Percentiles rank a stretch among this genome's conserved stretches.
These are phyloP conservation scores for Albula goreensis DNA, from an alignment of 2,113 vertebrate species.

Conservation along the genomic window DNA sequence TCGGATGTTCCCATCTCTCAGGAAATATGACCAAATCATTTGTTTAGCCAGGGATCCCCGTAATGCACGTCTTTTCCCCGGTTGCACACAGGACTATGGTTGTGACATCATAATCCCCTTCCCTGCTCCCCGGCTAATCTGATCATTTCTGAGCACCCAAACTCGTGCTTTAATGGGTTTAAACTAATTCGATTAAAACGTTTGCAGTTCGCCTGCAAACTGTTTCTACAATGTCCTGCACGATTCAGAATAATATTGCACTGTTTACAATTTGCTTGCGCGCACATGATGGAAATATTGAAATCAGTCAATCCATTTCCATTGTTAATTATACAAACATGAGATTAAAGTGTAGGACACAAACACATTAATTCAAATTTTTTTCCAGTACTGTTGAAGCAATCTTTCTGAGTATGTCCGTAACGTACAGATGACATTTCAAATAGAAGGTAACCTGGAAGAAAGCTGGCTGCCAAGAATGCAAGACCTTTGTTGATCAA, in stretches of 20 bases:
- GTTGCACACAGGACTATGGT: neutral
- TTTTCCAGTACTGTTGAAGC: too few species aligned
- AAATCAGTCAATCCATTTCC: neutral
- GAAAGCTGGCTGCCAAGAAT: too few species aligned
- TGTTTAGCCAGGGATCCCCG: neutral
- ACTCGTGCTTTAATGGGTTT: neutral
- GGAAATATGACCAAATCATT: neutral
- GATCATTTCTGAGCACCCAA: neutral
- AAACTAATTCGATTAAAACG: neutral
- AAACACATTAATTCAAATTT: too few species aligned
- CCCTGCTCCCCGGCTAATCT: neutral
- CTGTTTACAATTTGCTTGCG: neutral
- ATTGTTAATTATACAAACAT: too few species aligned
- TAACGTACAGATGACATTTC: too few species aligned
- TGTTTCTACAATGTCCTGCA: neutral
- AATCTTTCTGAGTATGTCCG: too few species aligned
- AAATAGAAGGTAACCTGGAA: too few species aligned
- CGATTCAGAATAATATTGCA: neutral
- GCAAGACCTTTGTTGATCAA: too few species aligned
- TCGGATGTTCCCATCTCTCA: neutral
- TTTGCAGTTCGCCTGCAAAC: neutral
- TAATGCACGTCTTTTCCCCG: neutral
- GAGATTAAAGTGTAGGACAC: too few species aligned
- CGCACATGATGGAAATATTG: neutral
- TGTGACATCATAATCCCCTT: neutral